A percentile compares a stretch with the other conserved stretches of the same genome.
Conservation (phyloP, 2,113 vertebrate genomes). For the Thamnaconus septentrionalis region DNA sequence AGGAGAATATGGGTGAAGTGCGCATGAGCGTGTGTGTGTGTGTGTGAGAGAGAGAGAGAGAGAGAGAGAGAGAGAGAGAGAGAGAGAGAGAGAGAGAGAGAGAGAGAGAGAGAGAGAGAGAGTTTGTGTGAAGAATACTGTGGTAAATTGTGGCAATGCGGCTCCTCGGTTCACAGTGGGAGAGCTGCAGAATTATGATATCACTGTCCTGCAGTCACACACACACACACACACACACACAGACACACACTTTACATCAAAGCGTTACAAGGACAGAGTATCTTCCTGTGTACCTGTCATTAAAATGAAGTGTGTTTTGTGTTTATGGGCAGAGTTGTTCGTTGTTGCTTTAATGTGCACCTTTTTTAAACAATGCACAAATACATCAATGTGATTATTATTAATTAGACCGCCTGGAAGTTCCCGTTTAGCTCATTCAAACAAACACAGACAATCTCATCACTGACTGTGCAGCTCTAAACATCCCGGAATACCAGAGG, state of each 20-base stretch:
- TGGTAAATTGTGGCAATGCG: conserved; percentile 29
- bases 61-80: conserved; percentile 12
- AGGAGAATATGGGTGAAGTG: conserved; percentile 3
- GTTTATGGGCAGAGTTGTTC: not conserved
- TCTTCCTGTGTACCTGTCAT: conserved; percentile 9
- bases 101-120: conserved; percentile 15
- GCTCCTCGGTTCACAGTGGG: conserved; percentile 42
- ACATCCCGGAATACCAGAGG: conserved; percentile 9
- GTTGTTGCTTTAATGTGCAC: no score
- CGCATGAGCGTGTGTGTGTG: conserved; percentile 2
- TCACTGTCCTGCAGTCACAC: conserved; percentile 38
- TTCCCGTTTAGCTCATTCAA: no score
- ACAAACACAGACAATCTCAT: no score
- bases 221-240: conserved; percentile 1
- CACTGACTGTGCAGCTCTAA: no score
- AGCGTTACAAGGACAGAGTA: conserved; percentile 39
- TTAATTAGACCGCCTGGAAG: no score
- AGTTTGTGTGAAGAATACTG: conserved; percentile 19
- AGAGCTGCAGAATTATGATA: conserved; percentile 33
- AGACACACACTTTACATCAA: conserved; percentile 21
- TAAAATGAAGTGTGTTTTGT: conserved; percentile 13
- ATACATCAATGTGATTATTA: no score
- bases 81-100: not conserved
- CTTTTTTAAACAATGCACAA: no score
- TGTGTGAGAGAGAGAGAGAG: not conserved